Base-by-base conservation (phyloP, 2,888 invertebrate species). In the Drosophila infuscata region DNA sequence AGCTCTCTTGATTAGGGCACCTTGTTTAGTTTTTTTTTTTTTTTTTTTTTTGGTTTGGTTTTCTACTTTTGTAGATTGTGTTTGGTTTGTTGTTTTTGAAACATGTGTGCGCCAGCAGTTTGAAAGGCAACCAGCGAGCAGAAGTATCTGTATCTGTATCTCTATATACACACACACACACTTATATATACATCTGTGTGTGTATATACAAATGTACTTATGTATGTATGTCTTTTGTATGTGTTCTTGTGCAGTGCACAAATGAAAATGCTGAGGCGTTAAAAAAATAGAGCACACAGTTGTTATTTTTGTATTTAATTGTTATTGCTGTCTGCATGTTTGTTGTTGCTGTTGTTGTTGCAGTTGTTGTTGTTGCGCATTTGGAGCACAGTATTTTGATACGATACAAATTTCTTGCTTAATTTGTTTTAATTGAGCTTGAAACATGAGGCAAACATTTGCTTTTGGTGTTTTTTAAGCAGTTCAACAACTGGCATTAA, bases 41-140 rank as follows among this genome's bases (percentile, higher is more conserved):
- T 46, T 52, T 48, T 52, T 33, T 49, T 54, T 57, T 63, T 62
- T 51, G 25, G 15, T 66, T 54, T 49, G 51, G 33, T 54, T 61
- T 67, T 66, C 48, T 63, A 43, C 41, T 76, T 70, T 71, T 68
- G 71, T 67, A 66, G 65, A 59, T 81, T 72, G 74, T 86, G 70
- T 82, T 87, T 75, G 82, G 57, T 60, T 73, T 71, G 74, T 74
- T 76, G 82, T 71, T 79, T 68, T 61, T 72, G 74, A 85, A 87
- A 87, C 87, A 87, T 89, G 85, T 89, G 89, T 87, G 89, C 83
- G 75, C 87, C 85, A 87, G 87, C 81, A 85, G 82, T 82, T 83
- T 81, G 72, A 82, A 82, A 84, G 70, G 68, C 80, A 74, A 82
- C 84, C 67, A 58, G 51, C 60, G 56, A 63, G 64, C 80, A 61